These are phyloP conservation scores for Opisthocomus hoazin DNA, from an alignment of 2,113 vertebrate species.

Conservation along the genomic window DNA sequence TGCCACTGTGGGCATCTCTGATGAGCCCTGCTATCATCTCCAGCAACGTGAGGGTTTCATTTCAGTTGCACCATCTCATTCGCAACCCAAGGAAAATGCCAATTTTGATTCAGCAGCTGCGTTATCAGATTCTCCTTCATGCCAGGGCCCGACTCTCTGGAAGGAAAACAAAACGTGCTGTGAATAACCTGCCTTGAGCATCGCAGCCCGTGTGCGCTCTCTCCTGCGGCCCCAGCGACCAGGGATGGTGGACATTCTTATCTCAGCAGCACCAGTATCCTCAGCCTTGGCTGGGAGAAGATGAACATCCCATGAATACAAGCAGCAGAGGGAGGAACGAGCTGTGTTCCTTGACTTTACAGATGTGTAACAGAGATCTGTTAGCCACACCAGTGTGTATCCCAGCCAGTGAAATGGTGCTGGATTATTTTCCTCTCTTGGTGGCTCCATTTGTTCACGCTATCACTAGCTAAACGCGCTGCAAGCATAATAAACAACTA, in stretches of 20 bases:
- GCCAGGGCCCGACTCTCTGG: neutral
- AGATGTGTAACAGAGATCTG: neutral
- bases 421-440: neutral
- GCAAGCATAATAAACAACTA: neutral
- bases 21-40: neutral
- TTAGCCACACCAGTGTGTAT: accelerated
- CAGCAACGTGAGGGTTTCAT: neutral
- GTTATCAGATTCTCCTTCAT: neutral
- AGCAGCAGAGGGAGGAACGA: neutral
- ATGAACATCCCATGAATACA: neutral
- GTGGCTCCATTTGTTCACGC: accelerated
- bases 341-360: neutral
- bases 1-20: accelerated
- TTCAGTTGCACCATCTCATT: accelerated
- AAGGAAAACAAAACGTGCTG: neutral
- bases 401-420: neutral
- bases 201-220: neutral
- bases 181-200: neutral
- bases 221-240: neutral
- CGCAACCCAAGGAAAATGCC: neutral
- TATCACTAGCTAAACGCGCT: accelerated
- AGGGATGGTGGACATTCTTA: accelerated
- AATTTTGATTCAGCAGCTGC: neutral
- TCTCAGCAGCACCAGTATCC: neutral
- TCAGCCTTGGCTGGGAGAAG: neutral